Base-by-base conservation (phyloP, 2,888 invertebrate genomes). In the Seladonia tumulorum region DNA sequence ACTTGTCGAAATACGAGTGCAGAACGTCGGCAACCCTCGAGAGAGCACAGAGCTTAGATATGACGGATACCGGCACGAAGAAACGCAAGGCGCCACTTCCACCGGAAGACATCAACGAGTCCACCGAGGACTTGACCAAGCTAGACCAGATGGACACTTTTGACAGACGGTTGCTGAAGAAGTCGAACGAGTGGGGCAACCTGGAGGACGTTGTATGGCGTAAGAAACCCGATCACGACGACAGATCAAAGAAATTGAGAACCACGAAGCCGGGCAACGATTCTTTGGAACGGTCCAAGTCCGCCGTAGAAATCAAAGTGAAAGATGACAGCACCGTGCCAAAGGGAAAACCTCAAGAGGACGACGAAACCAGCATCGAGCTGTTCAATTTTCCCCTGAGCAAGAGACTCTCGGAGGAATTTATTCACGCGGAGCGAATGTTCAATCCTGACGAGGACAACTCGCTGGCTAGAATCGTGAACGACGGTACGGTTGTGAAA, bases 21-120 rank as follows among this genome's bases (percentile, higher is more conserved):
- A 94, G 96, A 84, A 95, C 96, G 14, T 94, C 96, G 5, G 95
- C 96, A 5, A 96, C 97, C 5, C 94, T 97, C 79, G 98, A 98
- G 95, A 96, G 98, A 87, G 98, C 98, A 0, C 97, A 98, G 93
- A 98, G 98, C 91, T 95, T 98, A 70, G 98, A 98, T 89, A 97
- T 97, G 94, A 97, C 97, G 1, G 96, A 96, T 77, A 94, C 96
- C 0, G 95, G 95, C 10, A 96, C 96, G 73, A 97, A 97, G 91
- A 97, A 97, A 91, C 96, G 97, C 45, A 97, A 97, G 94, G 97
- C 97, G 0, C 96, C 97, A 91, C 95, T 96, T 53, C 94, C 94
- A 0, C 93, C 95, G 0, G 95, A 95, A 29, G 95, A 95, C 57
- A 94, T 95, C 4, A 92, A 93, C 57, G 95, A 95, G 60, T 94